Conservation (phyloP, 2,888 invertebrate genomes). For the Fragum whitleyi region DNA sequence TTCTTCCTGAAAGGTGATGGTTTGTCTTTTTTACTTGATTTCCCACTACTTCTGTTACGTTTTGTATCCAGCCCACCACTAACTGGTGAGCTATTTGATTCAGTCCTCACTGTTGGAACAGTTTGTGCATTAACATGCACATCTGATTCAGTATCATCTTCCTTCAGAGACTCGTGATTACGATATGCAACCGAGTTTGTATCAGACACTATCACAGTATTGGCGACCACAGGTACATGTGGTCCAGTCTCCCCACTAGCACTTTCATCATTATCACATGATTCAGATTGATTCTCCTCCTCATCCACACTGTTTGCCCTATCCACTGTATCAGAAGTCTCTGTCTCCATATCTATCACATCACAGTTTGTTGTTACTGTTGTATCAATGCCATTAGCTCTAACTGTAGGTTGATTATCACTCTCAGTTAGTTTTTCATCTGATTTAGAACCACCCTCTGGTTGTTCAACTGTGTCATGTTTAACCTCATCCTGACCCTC, state of each 20-base stretch:
- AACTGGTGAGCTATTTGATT: conserved; percentile 7
- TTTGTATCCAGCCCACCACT: not conserved
- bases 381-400: not conserved
- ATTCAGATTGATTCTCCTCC: not conserved
- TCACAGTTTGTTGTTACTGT: not conserved
- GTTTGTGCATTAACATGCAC: conserved; percentile 27
- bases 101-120: not conserved
- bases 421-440: not conserved
- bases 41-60: conserved; percentile 31
- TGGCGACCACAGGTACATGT: not conserved
- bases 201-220: conserved; percentile 26
- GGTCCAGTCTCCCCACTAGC: not conserved
- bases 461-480: not conserved
- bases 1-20: conserved; percentile 60
- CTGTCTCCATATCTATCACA: not conserved
- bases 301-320: not conserved
- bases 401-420: not conserved
- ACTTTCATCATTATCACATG: conserved; percentile 9
- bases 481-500: not conserved
- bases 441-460: not conserved
- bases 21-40: conserved; percentile 57
- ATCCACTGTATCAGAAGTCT: not conserved
- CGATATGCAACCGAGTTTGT: not conserved
- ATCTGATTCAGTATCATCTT: conserved; percentile 4
- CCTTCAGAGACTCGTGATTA: conserved; percentile 1